These are phyloP conservation scores for Hexactinellida sp. DNA, from an alignment of 37 sponge, comb jelly and placozoan species.

Conservation along the genomic window DNA sequence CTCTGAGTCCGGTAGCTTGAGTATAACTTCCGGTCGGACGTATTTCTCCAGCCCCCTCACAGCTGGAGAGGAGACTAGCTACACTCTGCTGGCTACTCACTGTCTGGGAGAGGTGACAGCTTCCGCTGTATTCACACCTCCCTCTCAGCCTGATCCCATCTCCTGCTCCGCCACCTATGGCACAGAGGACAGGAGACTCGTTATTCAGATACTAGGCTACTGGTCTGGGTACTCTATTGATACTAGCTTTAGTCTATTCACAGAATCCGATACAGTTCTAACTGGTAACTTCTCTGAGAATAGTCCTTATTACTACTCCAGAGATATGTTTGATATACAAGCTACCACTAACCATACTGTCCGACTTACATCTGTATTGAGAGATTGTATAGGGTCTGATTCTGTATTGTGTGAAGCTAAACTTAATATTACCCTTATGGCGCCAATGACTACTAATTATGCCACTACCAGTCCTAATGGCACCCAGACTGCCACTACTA, in stretches of 20 bases:
- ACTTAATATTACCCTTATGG: not conserved
- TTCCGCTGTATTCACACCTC: not conserved
- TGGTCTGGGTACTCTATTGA: not conserved
- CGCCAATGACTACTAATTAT: not conserved
- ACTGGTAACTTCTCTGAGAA: not conserved
- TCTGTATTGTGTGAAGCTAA: not conserved
- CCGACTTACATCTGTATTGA: not conserved
- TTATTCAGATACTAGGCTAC: not conserved
- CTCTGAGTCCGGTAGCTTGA: not conserved
- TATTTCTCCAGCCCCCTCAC: not conserved
- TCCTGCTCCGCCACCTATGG: not conserved
- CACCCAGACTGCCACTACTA: not conserved
- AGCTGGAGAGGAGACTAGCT: not conserved
- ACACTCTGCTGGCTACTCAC: not conserved
- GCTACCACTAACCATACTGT: not conserved
- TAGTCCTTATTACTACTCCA: not conserved
- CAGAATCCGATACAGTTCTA: not conserved
- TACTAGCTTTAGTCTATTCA: not conserved
- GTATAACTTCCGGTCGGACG: not conserved
- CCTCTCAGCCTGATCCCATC: not conserved
- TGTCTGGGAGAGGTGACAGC: not conserved
- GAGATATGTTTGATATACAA: not conserved
- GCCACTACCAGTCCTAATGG: not conserved
- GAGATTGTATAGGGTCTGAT: not conserved
- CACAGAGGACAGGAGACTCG: not conserved